A percentile compares a stretch with the other conserved stretches of the same genome.
Conservation (phyloP, 2,113 vertebrate species). For the Sprattus sprattus region DNA sequence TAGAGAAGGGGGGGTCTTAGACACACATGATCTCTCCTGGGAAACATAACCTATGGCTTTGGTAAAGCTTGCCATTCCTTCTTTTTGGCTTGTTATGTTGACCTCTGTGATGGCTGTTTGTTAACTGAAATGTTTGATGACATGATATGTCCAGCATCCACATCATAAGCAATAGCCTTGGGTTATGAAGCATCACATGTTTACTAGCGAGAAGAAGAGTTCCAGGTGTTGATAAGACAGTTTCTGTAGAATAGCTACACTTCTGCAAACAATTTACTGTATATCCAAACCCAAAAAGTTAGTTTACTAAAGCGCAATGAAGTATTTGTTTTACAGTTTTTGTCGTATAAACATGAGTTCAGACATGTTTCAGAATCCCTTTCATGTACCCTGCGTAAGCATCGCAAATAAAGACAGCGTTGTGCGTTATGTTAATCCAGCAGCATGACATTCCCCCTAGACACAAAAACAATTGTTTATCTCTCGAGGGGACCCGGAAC, state of each 20-base stretch:
- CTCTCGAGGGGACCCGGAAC: slow-evolving; percentile 20
- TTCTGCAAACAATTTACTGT: not conserved
- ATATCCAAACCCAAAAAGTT: not conserved
- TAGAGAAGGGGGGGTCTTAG: too few relatives aligned
- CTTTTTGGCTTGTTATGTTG: too few relatives aligned
- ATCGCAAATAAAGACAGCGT: slow-evolving; percentile 31
- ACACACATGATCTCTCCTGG: too few relatives aligned
- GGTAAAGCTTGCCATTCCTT: too few relatives aligned
- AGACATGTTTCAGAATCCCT: not conserved
- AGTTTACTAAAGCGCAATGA: not conserved
- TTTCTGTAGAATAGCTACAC: not conserved
- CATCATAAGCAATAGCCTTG: too few relatives aligned
- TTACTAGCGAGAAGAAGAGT: too few relatives aligned
- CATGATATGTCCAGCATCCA: too few relatives aligned
- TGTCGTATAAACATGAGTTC: not conserved
- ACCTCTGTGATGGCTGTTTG: too few relatives aligned
- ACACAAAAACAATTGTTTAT: slow-evolving; percentile 50
- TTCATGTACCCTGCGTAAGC: not conserved
- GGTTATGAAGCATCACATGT: too few relatives aligned
- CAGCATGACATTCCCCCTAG: slow-evolving; percentile 37
- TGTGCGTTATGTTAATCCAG: slow-evolving; percentile 45
- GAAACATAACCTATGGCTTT: too few relatives aligned
- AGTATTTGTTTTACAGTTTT: not conserved
- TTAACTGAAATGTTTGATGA: too few relatives aligned
- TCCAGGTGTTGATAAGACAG: too few relatives aligned